Evolutionary conservation across 2,888 invertebrate species (phyloP).

Genomic region (Ophioninae sp.): DNA sequence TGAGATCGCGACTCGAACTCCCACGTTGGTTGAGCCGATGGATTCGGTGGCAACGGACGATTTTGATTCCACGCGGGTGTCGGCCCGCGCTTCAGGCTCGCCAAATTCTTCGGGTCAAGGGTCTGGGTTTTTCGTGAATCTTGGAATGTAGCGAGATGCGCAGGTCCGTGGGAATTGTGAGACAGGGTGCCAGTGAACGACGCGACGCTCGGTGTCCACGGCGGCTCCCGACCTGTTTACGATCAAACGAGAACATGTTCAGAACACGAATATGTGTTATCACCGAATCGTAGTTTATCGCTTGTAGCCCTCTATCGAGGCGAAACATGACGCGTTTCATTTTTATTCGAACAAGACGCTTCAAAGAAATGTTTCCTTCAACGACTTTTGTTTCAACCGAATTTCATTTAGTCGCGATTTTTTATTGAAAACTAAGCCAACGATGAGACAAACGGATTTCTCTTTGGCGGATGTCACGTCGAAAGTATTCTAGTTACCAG

Average conservation of each 20-base stretch:
- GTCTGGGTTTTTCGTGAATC: slow-evolving; percentile 79
- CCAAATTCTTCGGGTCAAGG: slow-evolving; percentile 78
- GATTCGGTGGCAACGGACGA: slow-evolving; percentile 76
- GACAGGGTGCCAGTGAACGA: slow-evolving; percentile 79
- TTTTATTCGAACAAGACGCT: too few species aligned
- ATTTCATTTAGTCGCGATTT: too few species aligned
- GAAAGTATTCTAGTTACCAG: slow-evolving; percentile 70
- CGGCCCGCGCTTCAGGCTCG: slow-evolving; percentile 78
- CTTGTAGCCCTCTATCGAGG: background rate
- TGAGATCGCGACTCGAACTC: slow-evolving; percentile 79
- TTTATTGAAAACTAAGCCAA: background rate
- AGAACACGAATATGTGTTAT: background rate
- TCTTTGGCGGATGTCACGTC: background rate
- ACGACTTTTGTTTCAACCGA: too few species aligned
- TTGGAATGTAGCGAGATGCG: slow-evolving; percentile 79
- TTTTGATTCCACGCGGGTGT: slow-evolving; percentile 79
- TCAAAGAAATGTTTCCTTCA: too few species aligned
- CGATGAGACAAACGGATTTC: background rate
- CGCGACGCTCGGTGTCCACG: slow-evolving; percentile 80
- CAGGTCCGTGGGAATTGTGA: slow-evolving; percentile 79
- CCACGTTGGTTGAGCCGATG: slow-evolving; percentile 70
- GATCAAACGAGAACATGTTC: background rate
- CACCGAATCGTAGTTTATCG: background rate
- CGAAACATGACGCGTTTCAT: too few species aligned
- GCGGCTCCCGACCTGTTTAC: slow-evolving; percentile 78